Evolutionary conservation across 2,888 invertebrate genomes (phyloP).

Genomic region (Lasioglossum morio): DNA sequence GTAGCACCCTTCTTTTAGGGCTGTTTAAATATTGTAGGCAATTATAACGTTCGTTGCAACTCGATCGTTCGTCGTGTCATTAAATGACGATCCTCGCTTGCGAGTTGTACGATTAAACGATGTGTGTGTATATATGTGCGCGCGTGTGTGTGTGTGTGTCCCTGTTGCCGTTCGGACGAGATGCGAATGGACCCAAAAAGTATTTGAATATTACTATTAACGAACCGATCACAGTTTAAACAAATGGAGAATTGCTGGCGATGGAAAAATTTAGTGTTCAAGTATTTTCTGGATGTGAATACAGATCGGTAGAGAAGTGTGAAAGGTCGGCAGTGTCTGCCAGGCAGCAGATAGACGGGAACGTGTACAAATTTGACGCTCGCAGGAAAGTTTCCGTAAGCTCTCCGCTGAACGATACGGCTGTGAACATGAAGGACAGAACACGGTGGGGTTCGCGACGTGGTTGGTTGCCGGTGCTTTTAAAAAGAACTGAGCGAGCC

Average conservation of each 20-base stretch:
- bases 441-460: conserved; percentile 69
- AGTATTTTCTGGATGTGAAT: background rate
- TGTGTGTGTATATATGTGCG: background rate
- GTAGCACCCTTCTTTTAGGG: background rate
- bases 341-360: background rate
- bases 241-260: background rate
- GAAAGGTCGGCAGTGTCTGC: background rate
- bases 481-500: conserved; percentile 85
- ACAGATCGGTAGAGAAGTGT: background rate
- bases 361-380: conserved; percentile 33
- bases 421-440: conserved; percentile 47
- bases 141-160: too few relatives aligned
- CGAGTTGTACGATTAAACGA: background rate
- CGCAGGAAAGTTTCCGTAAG: conserved; percentile 38
- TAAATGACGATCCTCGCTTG: background rate
- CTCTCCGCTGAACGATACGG: conserved; percentile 59
- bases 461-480: conserved; percentile 82
- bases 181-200: background rate
- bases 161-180: background rate
- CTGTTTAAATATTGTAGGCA: background rate
- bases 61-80: background rate
- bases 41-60: background rate
- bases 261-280: background rate
- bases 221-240: background rate
- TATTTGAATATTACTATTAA: background rate